Percentiles rank a stretch among this genome's conserved stretches.
These are phyloP conservation scores for Brachionus manjavacas DNA, from an alignment of 1,140 invertebrate species.

Conservation along the genomic window DNA sequence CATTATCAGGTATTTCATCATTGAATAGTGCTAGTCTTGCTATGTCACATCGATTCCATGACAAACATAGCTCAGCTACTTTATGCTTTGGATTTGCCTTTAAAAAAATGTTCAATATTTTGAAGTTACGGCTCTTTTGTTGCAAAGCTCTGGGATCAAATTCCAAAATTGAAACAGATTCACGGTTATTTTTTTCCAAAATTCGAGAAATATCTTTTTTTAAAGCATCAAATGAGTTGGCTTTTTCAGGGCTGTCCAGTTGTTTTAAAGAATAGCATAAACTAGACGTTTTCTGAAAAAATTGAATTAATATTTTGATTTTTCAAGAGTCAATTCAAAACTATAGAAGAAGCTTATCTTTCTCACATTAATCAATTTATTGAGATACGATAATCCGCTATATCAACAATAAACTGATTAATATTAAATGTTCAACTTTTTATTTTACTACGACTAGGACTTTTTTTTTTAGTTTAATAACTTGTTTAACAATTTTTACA, in stretches of 20 bases:
- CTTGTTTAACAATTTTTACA: too few species aligned
- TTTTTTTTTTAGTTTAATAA: too few species aligned
- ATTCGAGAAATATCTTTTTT: neutral
- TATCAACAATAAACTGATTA: too few species aligned
- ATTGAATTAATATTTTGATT: neutral
- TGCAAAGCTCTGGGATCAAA: neutral
- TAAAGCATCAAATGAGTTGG: neutral
- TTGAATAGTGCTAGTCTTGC: constrained; percentile 5
- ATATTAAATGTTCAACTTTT: too few species aligned
- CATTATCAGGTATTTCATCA: constrained; percentile 14
- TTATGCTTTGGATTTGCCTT: constrained; percentile 32
- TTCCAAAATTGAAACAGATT: constrained; percentile 4
- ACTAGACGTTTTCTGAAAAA: neutral
- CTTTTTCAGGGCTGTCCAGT: neutral
- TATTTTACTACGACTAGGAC: too few species aligned
- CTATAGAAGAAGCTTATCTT: too few species aligned
- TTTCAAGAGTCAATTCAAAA: too few species aligned
- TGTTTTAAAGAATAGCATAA: neutral
- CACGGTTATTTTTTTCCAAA: neutral
- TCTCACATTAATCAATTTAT: too few species aligned
- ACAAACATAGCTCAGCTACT: constrained; percentile 21
- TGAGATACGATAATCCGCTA: too few species aligned
- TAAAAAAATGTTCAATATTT: neutral
- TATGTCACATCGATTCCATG: constrained; percentile 28
- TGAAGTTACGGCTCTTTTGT: neutral